phyloP scores from a whole-genome alignment of 2,888 invertebrate species.

The Bedellia somnulentella region DNA sequence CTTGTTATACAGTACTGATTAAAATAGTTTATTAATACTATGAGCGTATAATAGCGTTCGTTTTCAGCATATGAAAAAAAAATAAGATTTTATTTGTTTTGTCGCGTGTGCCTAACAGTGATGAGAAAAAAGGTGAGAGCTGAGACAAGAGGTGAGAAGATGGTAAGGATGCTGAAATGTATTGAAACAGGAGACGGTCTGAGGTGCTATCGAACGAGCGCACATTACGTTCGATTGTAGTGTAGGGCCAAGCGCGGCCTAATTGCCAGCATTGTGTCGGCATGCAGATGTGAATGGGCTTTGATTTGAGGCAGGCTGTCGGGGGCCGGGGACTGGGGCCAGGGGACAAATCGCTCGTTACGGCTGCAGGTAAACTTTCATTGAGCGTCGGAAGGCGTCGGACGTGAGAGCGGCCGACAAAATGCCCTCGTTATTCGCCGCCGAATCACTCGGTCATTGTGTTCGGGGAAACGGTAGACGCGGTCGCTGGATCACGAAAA shows the following conservation, averaged over 20 bases:
- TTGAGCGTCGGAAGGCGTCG: slow-evolving; percentile 62
- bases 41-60: too few species aligned
- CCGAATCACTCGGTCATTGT: slow-evolving; percentile 62
- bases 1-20: slow-evolving; percentile 23
- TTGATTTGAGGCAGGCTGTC: slow-evolving; percentile 51
- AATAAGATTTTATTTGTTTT: too few species aligned
- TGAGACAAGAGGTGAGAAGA: too few species aligned
- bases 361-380: slow-evolving; percentile 63
- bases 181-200: too few species aligned
- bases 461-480: slow-evolving; percentile 59
- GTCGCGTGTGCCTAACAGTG: too few species aligned
- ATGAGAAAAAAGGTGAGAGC: too few species aligned
- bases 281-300: slow-evolving; percentile 64
- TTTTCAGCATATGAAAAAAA: too few species aligned
- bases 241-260: slow-evolving; percentile 53
- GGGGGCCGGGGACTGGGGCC: slow-evolving; percentile 47
- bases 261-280: slow-evolving; percentile 63
- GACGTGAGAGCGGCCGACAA: slow-evolving; percentile 61
- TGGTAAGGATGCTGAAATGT: too few species aligned
- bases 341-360: slow-evolving; percentile 62
- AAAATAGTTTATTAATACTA: background rate
- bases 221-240: slow-evolving; percentile 59
- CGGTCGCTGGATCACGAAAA: slow-evolving; percentile 55
- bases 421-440: slow-evolving; percentile 62
- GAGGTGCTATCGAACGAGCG: slow-evolving; percentile 43